phyloP scores from a whole-genome alignment of 2,113 vertebrate species.

The Beaufortia kweichowensis region DNA sequence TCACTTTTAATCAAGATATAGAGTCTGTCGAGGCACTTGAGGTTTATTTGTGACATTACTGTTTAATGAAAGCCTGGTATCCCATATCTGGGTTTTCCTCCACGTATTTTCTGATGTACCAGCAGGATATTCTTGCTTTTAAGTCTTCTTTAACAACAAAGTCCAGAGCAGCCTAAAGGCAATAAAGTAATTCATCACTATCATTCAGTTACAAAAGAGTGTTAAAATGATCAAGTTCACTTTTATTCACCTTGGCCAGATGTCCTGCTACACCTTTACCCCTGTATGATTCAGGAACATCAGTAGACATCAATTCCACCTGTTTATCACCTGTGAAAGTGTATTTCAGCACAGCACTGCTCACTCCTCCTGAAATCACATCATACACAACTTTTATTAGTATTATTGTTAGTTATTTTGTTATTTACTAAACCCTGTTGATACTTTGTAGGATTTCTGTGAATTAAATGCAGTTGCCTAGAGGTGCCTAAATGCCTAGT shows the following conservation, averaged over 20 bases:
- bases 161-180: conserved; percentile 64
- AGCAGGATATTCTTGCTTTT: conserved; percentile 68
- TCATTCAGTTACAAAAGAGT: background rate
- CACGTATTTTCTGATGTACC: conserved; percentile 73
- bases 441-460: too few species aligned
- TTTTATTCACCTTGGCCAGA: conserved; percentile 63
- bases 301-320: conserved; percentile 70
- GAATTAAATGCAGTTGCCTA: too few species aligned
- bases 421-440: too few species aligned
- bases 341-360: conserved; percentile 64
- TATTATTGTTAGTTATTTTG: too few species aligned
- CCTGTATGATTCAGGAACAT: conserved; percentile 64
- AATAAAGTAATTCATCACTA: background rate
- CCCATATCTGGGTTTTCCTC: conserved; percentile 56
- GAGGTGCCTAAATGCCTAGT: too few species aligned
- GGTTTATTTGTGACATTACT: background rate
- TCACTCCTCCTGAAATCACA: conserved; percentile 3
- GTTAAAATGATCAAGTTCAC: background rate
- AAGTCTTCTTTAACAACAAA: conserved; percentile 71
- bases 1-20: too few species aligned
- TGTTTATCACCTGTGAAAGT: conserved; percentile 57
- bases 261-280: conserved; percentile 69
- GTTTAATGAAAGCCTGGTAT: conserved; percentile 58
- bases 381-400: too few species aligned
- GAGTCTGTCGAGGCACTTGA: background rate